Base-by-base conservation (phyloP, 2,888 invertebrate genomes). In the Biston betularia region DNA sequence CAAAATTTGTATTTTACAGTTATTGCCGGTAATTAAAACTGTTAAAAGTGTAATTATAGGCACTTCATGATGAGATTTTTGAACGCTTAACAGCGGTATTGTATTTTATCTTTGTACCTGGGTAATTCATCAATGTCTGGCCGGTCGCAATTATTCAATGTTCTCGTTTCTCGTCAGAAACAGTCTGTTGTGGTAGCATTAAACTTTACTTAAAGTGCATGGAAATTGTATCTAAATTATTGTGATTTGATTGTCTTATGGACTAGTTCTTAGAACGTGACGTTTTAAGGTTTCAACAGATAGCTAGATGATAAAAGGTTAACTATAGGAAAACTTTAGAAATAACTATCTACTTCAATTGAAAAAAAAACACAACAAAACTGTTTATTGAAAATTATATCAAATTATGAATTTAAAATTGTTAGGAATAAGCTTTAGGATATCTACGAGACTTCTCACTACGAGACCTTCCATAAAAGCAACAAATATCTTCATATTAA, bases 221-320 rank as follows among this genome's bases (percentile, higher is more conserved):
- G 76, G 79, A 80, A 80, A 77, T 75, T 75, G 72, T 69, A 79
- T 81, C 75, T 79, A 77, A 80, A 81, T 81, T 70, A 75, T 78
- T 74, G 75, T 82, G 80, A 83, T 80, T 80, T 80, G 70, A 52
- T 57, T 42, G 60, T 60, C 56, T 74, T 74, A 65, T 73, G 70
- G 60, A 52, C 66, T 52, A 40, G 50, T 63, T 66, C 53, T 68
- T 63, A 42, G 58, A 72, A 69, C 67, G 58, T 44, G 69, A 69
- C 50, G 70, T 72, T 75, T 74, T 74, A 71, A 76, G 69, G 72
- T 72, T 76, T 76, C 76, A 72, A 75, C 24, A 3, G 24, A 24
- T 24, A 75, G 76, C 80, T n/a, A 24, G 8, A 34, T 35, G 35
- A 10, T 62, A 38, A 56, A 73, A 70, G 73, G 67, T 5, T 24